These are phyloP conservation scores for Coracias cyanogaster DNA, from an alignment of 2,797 vertebrate genomes.

Conservation along the genomic window DNA sequence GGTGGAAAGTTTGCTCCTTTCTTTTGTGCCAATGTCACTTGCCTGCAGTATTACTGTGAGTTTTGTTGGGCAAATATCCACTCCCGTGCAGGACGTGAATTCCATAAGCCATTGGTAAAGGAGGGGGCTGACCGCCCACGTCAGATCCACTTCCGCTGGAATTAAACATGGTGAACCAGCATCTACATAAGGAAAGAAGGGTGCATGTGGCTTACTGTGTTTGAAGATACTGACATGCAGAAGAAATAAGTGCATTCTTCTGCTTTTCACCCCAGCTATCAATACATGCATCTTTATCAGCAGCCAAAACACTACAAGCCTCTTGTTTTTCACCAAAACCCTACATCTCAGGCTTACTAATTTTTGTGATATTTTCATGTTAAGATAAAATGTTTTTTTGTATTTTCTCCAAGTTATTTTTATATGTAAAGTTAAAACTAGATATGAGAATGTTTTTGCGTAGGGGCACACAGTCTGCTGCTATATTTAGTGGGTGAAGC, in stretches of 20 bases:
- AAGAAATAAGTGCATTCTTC: constrained; percentile 90
- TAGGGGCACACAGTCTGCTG: constrained; percentile 95
- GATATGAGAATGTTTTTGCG: constrained; percentile 94
- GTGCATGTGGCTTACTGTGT: constrained; percentile 87
- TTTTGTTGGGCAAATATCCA: constrained; percentile 99
- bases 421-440: constrained; percentile 98
- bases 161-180: constrained; percentile 81
- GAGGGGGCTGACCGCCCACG: constrained; percentile 97
- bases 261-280: constrained; percentile 89
- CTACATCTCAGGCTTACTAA: constrained; percentile 98
- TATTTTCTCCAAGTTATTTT: constrained; percentile 97
- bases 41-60: constrained; percentile 99
- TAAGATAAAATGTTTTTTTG: constrained; percentile 95
- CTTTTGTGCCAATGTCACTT: constrained; percentile 99
- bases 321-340: constrained; percentile 98
- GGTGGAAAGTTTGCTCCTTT: constrained; percentile 97
- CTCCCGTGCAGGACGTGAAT: constrained; percentile 97
- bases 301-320: constrained; percentile 98
- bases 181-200: constrained; percentile 78
- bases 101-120: constrained; percentile 99
- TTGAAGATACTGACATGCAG: constrained; percentile 83
- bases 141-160: constrained; percentile 99
- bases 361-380: constrained; percentile 99
- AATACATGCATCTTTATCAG: constrained; percentile 97
- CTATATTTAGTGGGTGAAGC: constrained; percentile 90